Conservation (phyloP, 2,113 vertebrate species). For the Apeltes quadracus region DNA sequence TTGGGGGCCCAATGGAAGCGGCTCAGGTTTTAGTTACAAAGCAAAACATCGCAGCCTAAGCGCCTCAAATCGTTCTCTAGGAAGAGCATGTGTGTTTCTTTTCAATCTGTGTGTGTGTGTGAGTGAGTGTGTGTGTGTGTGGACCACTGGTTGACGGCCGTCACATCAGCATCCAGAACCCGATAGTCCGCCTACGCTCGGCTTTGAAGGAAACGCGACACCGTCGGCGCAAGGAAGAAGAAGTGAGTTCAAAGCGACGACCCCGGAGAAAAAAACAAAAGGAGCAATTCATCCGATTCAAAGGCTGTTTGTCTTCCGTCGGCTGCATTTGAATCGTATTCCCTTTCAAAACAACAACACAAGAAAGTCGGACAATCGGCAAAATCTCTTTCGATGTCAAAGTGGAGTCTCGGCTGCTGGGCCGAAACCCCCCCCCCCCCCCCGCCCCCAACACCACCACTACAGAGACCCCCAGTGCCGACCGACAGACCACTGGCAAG, state of each 20-base stretch:
- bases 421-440: conserved; percentile 16
- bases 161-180: conserved; percentile 65
- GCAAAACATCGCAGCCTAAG: conserved; percentile 68
- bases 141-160: conserved; percentile 55
- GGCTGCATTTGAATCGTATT: conserved; percentile 16
- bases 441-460: conserved; percentile 15
- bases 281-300: conserved; percentile 30
- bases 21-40: conserved; percentile 76
- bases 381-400: conserved; percentile 20
- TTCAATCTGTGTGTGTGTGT: conserved; percentile 19
- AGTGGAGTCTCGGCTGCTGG: conserved; percentile 2
- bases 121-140: conserved; percentile 40
- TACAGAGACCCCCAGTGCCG: conserved; percentile 44
- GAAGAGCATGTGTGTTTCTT: conserved; percentile 29
- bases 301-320: conserved; percentile 28
- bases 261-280: conserved; percentile 44
- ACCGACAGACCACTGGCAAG: conserved; percentile 24
- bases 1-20: conserved; percentile 60
- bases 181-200: conserved; percentile 50
- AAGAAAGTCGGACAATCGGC: conserved; percentile 10
- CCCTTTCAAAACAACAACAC: conserved; percentile 1
- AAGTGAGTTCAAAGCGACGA: conserved; percentile 41
- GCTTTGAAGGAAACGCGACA: conserved; percentile 44
- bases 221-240: conserved; percentile 31
- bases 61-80: conserved; percentile 44